A percentile compares a stretch with the other conserved stretches of the same genome.
These are phyloP conservation scores for Eulithis prunata DNA, from an alignment of 2,888 invertebrate genomes.

Conservation along the genomic window DNA sequence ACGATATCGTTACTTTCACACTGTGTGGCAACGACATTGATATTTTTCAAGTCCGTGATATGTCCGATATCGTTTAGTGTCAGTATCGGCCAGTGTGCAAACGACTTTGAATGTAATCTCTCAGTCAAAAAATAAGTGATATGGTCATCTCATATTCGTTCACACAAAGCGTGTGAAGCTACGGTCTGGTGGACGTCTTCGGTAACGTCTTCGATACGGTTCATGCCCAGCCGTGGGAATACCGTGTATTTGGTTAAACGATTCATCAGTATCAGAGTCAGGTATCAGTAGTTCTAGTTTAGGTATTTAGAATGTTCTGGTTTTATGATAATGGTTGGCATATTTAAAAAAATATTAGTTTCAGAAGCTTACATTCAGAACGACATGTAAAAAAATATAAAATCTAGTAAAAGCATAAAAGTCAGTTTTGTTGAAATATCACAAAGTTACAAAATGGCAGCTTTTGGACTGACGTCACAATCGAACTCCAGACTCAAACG, in stretches of 20 bases:
- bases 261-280: conserved; percentile 42
- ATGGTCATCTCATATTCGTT: conserved; percentile 54
- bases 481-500: too few species aligned
- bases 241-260: conserved; percentile 42
- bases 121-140: conserved; percentile 25
- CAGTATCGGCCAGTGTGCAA: conserved; percentile 6
- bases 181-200: conserved; percentile 70
- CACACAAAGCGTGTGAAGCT: conserved; percentile 73
- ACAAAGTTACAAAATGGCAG: too few species aligned
- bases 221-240: conserved; percentile 46
- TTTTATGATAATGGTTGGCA: background rate
- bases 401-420: too few species aligned
- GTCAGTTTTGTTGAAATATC: too few species aligned
- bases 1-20: too few species aligned
- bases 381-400: too few species aligned
- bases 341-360: background rate
- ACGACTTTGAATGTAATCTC: background rate
- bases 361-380: too few species aligned
- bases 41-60: too few species aligned
- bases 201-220: conserved; percentile 70
- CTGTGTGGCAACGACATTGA: too few species aligned
- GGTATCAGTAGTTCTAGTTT: conserved; percentile 21
- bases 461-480: too few species aligned
- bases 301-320: conserved; percentile 12
- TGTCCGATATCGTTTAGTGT: too few species aligned